These are phyloP conservation scores for Acrobasis repandana DNA, from an alignment of 2,888 invertebrate genomes.

Conservation along the genomic window DNA sequence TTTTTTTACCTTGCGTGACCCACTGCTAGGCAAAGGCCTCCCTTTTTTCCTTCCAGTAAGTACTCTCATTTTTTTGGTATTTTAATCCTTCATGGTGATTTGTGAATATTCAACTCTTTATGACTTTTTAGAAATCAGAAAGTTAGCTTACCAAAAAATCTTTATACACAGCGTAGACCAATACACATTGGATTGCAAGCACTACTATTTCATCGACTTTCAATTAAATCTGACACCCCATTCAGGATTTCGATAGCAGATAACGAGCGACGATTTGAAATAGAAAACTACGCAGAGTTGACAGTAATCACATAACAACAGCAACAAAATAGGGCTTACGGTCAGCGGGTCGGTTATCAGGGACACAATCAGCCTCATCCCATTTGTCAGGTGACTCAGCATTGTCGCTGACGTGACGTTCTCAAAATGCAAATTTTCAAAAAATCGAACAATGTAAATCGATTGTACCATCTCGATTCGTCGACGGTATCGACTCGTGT, in stretches of 20 bases:
- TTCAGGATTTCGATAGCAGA: constrained; percentile 39
- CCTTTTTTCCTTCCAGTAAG: too few relatives aligned
- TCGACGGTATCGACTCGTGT: constrained; percentile 77
- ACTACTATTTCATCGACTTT: not conserved
- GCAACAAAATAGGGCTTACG: constrained; percentile 76
- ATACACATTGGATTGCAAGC: not conserved
- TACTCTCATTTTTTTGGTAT: too few relatives aligned
- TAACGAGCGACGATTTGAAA: constrained; percentile 54
- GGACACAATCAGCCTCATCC: constrained; percentile 71
- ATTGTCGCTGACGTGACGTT: constrained; percentile 78
- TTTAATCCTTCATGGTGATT: too few relatives aligned
- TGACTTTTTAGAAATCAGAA: too few relatives aligned
- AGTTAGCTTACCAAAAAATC: not conserved
- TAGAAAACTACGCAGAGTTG: constrained; percentile 61
- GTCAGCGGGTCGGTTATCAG: constrained; percentile 78
- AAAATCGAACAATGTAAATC: constrained; percentile 79
- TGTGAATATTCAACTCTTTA: too few relatives aligned
- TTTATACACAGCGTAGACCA: not conserved
- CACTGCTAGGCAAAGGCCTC: too few relatives aligned
- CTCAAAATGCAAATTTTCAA: constrained; percentile 81
- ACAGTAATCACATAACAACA: constrained; percentile 79
- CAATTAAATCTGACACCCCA: constrained; percentile 44
- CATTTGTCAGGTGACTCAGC: constrained; percentile 83
- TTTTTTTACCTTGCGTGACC: too few relatives aligned
- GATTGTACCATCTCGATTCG: constrained; percentile 73